Percentiles rank a stretch among this genome's conserved stretches.
Conservation (phyloP, 2,113 vertebrate genomes). For the Coptodon rendalli region DNA sequence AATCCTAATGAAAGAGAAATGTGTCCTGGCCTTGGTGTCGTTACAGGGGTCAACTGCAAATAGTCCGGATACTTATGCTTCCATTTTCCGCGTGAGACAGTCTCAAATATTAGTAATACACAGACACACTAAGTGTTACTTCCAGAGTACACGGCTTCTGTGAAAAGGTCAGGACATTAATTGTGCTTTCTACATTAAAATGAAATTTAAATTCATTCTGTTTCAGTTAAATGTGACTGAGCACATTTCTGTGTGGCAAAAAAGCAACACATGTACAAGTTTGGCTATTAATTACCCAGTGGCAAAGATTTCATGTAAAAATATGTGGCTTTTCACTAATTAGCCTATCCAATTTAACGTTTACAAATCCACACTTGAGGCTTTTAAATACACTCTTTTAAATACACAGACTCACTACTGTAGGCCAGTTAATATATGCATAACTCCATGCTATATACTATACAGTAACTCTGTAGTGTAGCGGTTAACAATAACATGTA, state of each 20-base stretch:
- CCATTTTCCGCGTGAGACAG: slow-evolving; percentile 13
- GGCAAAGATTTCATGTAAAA: not conserved
- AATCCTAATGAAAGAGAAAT: slow-evolving; percentile 44
- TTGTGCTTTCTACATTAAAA: not conserved
- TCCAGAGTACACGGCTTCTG: not conserved
- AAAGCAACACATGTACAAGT: not conserved
- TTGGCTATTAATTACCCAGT: not conserved
- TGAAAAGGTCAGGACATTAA: not conserved
- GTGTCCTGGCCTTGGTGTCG: slow-evolving; percentile 14
- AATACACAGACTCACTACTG: not conserved
- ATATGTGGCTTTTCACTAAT: not conserved
- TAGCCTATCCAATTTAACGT: not conserved
- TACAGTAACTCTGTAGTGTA: not conserved
- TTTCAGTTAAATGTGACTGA: not conserved
- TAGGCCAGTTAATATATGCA: not conserved
- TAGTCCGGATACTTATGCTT: not conserved
- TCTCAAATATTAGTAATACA: not conserved
- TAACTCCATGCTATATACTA: not conserved
- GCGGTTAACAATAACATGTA: not conserved
- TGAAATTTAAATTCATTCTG: not conserved
- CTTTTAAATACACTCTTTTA: not conserved
- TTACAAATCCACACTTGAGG: not conserved
- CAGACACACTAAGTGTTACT: not conserved
- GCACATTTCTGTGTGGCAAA: not conserved
- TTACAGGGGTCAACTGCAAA: slow-evolving; percentile 47